phyloP scores from a whole-genome alignment of 2,888 invertebrate genomes.

The Phasia obesa region DNA sequence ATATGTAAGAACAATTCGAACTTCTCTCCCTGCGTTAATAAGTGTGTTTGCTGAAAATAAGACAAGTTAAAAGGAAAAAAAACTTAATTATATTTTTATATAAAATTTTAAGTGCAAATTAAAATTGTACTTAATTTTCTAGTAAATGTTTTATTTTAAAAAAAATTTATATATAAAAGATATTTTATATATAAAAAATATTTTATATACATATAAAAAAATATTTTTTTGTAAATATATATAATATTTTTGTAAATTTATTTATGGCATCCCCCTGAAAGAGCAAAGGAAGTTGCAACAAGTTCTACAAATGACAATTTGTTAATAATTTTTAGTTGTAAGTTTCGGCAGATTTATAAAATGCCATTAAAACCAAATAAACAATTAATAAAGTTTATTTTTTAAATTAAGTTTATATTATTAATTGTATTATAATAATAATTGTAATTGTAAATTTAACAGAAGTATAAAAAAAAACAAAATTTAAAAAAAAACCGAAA shows the following conservation, averaged over 20 bases:
- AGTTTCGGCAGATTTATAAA: not conserved
- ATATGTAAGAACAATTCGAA: too few species aligned
- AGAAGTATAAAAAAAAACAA: not conserved
- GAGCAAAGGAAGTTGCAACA: too few species aligned
- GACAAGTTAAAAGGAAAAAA: too few species aligned
- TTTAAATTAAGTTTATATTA: conserved; percentile 3
- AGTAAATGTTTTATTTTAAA: too few species aligned
- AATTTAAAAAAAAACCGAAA: not conserved
- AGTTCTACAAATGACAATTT: conserved; percentile 33
- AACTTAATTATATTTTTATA: conserved; percentile 5
- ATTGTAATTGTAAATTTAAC: conserved; percentile 13
- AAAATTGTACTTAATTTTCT: conserved; percentile 34
- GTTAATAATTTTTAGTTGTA: conserved; percentile 24
- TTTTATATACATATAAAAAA: too few species aligned
- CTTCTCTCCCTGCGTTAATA: too few species aligned
- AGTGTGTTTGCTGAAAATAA: too few species aligned
- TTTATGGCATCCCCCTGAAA: too few species aligned
- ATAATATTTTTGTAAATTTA: too few species aligned
- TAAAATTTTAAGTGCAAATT: not conserved
- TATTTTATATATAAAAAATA: too few species aligned
- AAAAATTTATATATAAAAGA: too few species aligned
- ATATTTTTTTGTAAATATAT: too few species aligned
- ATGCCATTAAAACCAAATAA: conserved; percentile 19
- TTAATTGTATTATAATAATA: conserved; percentile 10
- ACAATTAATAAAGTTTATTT: conserved; percentile 9